These are phyloP conservation scores for Lucilia sericata DNA, from an alignment of 1,140 invertebrate species.

Conservation along the genomic window DNA sequence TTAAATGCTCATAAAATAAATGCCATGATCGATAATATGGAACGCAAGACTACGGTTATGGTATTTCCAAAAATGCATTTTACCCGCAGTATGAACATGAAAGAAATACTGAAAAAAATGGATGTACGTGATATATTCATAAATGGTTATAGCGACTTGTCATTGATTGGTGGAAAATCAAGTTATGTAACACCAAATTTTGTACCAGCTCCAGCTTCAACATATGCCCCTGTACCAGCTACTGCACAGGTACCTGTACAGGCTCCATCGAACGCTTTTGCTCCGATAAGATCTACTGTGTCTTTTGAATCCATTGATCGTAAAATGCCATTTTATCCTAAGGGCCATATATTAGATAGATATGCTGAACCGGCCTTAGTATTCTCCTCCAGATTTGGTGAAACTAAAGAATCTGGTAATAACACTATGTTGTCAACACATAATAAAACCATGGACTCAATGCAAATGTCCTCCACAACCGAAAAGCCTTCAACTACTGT, in stretches of 20 bases:
- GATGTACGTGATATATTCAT: slow-evolving; percentile 75
- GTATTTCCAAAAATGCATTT: slow-evolving; percentile 78
- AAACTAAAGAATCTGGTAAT: background rate
- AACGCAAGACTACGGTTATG: slow-evolving; percentile 69
- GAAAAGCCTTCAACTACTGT: background rate
- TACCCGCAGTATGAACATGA: slow-evolving; percentile 71
- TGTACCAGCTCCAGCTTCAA: background rate
- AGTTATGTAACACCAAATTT: background rate
- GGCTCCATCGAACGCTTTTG: background rate
- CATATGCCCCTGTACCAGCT: background rate
- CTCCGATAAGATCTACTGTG: background rate
- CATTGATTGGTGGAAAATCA: slow-evolving; percentile 68
- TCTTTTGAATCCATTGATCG: background rate
- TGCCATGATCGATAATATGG: slow-evolving; percentile 69
- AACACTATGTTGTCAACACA: background rate
- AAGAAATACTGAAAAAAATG: slow-evolving; percentile 69
- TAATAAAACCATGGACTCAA: background rate
- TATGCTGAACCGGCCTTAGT: slow-evolving; percentile 4
- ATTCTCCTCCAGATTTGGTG: slow-evolving; percentile 1
- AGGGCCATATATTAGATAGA: background rate
- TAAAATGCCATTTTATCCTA: background rate
- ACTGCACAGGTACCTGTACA: background rate
- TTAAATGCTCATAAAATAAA: slow-evolving; percentile 71
- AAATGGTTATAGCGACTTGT: slow-evolving; percentile 71
- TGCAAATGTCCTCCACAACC: background rate